Base-by-base conservation (phyloP, 2,797 vertebrate genomes). In the Clamator glandarius region DNA sequence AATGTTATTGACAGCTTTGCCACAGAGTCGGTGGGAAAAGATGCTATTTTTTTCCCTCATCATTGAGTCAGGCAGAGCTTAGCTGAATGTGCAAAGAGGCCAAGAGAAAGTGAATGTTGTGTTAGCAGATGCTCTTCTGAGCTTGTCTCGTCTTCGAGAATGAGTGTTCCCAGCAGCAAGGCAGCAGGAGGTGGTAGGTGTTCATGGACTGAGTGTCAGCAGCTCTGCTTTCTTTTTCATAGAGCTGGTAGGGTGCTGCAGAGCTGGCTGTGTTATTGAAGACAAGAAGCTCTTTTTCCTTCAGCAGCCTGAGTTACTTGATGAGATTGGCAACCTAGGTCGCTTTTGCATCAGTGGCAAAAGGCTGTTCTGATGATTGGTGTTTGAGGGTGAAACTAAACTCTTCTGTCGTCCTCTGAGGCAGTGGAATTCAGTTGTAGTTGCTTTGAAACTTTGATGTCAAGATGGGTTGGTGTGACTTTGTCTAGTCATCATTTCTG, bases 41-140 rank as follows among this genome's bases (percentile, higher is more conserved):
- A 42, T 66, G 41, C 76, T 91, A 14, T 62, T 84, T 78, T 67
- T 64, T 91, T 8, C 9, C 23, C 9, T 72, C 31, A 13, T 75
- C 1, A 1, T 28, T 69, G 80, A 87, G 59, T 66, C 70, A 87
- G 52, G 41, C 57, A 85, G 76, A 72, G 36, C 48, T 83, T n/a
- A 61, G 67, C 67, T 93, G 70, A 89, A 67, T 54, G 15, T 84
- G 70, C n/a, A 26, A 5, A 74, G 77, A 75, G 24, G 62, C 62
- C 74, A 84, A 58, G 66, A 73, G 70, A 46, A 75, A 78, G 46
- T 5, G 36, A 68, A 25, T 59, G 46, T 61, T 88, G 62, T 19
- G 2, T 72, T 81, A 86, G 69, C 85, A 94, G 80, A 68, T 94
- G 84, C 51, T 91, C 20, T 68, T 63, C 73, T 91, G 73, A 58